Base-by-base conservation (phyloP, 1,140 invertebrate genomes). In the Odontomachus brunneus region DNA sequence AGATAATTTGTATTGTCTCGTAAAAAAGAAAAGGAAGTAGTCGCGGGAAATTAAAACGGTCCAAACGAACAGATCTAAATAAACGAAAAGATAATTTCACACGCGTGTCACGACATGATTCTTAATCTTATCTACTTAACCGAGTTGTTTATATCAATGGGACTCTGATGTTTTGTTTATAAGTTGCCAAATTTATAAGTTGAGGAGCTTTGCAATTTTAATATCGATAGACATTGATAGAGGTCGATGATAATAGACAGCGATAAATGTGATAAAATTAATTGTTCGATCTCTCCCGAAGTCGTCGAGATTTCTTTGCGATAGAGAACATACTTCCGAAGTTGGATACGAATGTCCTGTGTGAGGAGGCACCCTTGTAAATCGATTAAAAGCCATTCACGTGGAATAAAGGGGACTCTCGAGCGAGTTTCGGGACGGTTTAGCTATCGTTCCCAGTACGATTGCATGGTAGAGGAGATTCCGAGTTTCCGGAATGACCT, bases 401-500 rank as follows among this genome's bases (percentile, higher is more conserved):
- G 65, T 59, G 49, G 51, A 80, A 71, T 80, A 80, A 69, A n/a
- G 53, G 24, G 65, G 57, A 55, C 33, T 69, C 51, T 69, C 65
- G 65, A 69, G 51, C 51, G 57, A 69, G 75, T 80, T 80, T 69
- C 38, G 22, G 38, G 75, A 80, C 22, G 69, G 65, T 57, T 71
- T 57, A 22, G 75, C 75, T 80, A 80, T 80, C 75, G 65, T 69
- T 80, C 33, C 24, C n/a, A 38, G 14, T 69, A 48, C 75, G 66
- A 80, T 69, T 69, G 75, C 75, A 69, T 80, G n/a, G 48, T 57
- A 59, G 72, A 83, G n/a, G 44, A 76, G 55, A 53, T 69, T 33
- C 33, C n/a, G 49, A 84, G 55, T 78, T 86, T 57, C 3, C 12
- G 17, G 67, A 84, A 87, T 67, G 55, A 76, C 62, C 72, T 73